Evolutionary conservation across 2,888 invertebrate genomes (phyloP).

Genomic region (Pyrocoelia pectoralis): DNA sequence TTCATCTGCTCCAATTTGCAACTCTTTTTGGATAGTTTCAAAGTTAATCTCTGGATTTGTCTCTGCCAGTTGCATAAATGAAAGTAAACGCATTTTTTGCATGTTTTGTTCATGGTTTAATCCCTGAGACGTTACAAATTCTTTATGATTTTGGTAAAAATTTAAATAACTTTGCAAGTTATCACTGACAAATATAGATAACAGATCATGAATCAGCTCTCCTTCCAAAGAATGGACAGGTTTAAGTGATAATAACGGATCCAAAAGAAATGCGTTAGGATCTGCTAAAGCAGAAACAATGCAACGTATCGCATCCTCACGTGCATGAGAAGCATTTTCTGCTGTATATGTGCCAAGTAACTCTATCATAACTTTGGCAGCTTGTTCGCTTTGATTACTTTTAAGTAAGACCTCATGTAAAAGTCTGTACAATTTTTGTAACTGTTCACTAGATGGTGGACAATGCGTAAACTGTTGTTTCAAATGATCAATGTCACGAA

Average conservation of each 20-base stretch:
- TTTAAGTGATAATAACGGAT: slow-evolving; percentile 91
- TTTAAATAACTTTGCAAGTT: slow-evolving; percentile 90
- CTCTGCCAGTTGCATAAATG: slow-evolving; percentile 98
- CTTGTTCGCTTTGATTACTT: slow-evolving; percentile 89
- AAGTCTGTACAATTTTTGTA: slow-evolving; percentile 88
- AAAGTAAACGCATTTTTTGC: slow-evolving; percentile 95
- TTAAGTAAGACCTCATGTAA: slow-evolving; percentile 89
- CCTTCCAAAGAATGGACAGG: slow-evolving; percentile 96
- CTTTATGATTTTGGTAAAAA: slow-evolving; percentile 92
- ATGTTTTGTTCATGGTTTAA: slow-evolving; percentile 93
- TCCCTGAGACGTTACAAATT: slow-evolving; percentile 85
- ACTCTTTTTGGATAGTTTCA: slow-evolving; percentile 84
- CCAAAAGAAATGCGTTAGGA: slow-evolving; percentile 93
- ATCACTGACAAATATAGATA: slow-evolving; percentile 94
- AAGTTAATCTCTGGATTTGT: slow-evolving; percentile 92
- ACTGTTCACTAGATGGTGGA: slow-evolving; percentile 86
- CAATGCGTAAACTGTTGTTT: slow-evolving; percentile 81
- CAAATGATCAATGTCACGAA: slow-evolving; percentile 83
- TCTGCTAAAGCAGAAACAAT: slow-evolving; percentile 95
- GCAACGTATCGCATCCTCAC: slow-evolving; percentile 96
- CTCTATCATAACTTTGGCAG: slow-evolving; percentile 97
- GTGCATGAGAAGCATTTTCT: slow-evolving; percentile 95
- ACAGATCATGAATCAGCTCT: slow-evolving; percentile 91
- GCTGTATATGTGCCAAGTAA: slow-evolving; percentile 95
- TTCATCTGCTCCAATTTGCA: slow-evolving; percentile 86